Evolutionary conservation across 2,888 invertebrate species (phyloP).

Genomic region (Lasioglossum vierecki): DNA sequence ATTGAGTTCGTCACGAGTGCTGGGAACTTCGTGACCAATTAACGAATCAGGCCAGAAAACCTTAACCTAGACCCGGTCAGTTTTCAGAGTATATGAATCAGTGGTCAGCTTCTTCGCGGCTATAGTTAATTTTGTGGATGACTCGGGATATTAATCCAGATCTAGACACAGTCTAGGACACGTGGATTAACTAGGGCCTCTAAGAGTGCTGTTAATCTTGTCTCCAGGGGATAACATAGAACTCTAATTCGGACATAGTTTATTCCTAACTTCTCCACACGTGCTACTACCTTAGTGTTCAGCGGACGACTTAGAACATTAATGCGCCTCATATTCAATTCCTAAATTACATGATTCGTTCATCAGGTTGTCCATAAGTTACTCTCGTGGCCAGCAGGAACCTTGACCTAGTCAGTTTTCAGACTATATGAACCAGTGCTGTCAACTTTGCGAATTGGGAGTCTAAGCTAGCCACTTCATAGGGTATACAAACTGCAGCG

Average conservation of each 20-base stretch:
- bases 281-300: not conserved
- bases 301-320: not conserved
- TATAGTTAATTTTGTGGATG: not conserved
- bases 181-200: not conserved
- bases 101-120: not conserved
- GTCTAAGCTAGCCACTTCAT: not conserved
- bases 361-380: not conserved
- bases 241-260: not conserved
- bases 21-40: too few relatives aligned
- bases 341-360: not conserved
- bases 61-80: not conserved
- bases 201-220: not conserved
- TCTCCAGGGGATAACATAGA: not conserved
- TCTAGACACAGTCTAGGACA: not conserved
- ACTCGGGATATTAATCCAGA: not conserved
- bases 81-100: not conserved
- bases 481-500: not conserved
- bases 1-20: not conserved
- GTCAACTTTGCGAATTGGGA: too few relatives aligned
- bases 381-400: not conserved
- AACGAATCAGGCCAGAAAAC: not conserved
- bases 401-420: not conserved
- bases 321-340: not conserved
- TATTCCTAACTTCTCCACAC: not conserved
- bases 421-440: not conserved